Evolutionary conservation across 2,888 invertebrate species (phyloP).

Genomic region (Eristalis intricaria): DNA sequence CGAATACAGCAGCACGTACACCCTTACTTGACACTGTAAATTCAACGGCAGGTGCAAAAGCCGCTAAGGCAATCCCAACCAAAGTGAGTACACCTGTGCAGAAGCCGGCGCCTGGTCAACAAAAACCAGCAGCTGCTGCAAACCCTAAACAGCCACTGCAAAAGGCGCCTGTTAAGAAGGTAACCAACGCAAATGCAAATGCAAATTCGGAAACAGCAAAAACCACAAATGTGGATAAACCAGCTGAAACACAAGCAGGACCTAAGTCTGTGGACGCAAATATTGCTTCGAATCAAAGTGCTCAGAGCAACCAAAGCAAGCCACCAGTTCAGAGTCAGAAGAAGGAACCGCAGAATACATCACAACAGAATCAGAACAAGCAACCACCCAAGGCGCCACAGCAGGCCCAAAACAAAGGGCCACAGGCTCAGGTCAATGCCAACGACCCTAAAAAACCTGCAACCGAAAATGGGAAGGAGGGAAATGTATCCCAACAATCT

Average conservation of each 20-base stretch:
- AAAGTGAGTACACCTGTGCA: background rate
- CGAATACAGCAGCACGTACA: conserved; percentile 6
- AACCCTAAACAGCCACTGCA: background rate
- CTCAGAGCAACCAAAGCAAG: background rate
- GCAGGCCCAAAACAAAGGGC: background rate
- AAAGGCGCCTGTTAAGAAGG: conserved; percentile 9
- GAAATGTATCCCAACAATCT: background rate
- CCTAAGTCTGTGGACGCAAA: background rate
- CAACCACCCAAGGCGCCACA: background rate
- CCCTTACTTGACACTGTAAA: conserved; percentile 22
- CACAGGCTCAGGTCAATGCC: background rate
- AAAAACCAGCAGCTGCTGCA: background rate
- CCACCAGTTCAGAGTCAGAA: background rate
- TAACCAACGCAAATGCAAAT: background rate
- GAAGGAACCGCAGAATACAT: background rate
- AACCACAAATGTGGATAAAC: background rate
- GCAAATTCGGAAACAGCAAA: background rate
- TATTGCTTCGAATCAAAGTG: background rate
- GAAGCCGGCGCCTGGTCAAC: background rate
- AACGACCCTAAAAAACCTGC: background rate
- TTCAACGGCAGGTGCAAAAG: conserved; percentile 1
- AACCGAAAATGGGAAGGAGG: background rate
- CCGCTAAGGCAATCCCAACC: background rate
- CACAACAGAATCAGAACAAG: background rate
- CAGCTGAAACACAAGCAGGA: background rate